Evolutionary conservation across 64 coral and sea anemone genomes (phyloP), one percentile per base, ranked within the genome.

Genomic region (Porites australiensis): DNA sequence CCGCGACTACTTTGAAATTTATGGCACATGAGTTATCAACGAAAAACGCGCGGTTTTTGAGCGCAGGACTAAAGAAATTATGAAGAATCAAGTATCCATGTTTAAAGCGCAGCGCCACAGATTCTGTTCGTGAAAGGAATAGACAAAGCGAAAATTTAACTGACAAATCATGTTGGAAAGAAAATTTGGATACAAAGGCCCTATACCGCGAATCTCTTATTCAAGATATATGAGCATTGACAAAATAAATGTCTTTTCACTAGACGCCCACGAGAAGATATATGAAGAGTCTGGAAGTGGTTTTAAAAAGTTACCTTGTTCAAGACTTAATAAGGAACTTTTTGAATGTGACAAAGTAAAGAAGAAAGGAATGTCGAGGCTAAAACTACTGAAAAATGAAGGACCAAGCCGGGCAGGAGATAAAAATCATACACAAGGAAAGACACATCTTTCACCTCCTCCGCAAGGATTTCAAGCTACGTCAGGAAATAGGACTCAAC

Each of bases 161-260:
- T 12, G 54, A 12, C 2, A 57, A 5, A 57, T 57, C 54, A 66
- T 64, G 59, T 22, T 68, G 16, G n/a, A 69, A 22, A 65, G 47
- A 50, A 68, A 43, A 50, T 46, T 45, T 48, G 62, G 81, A 50
- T 68, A 22, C 69, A 84, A 14, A 52, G 63, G 81, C 13, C 62
- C 16, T 50, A 13, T 84, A 49, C 62, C 46, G 9, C 81, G 60
- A 1, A 84, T 68, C 15, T 68, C 81, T 50, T 84, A 84, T 68
- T 84, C 81, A 51, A 67, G 81, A 10, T 51, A 84, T 84, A 68
- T 84, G 67, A 68, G 45, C 19, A 12, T 47, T 19, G 62, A 68
- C 63, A 68, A 84, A 61, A 45, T 50, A 8, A 50, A 52, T 2
- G 9, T 52, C 50, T 19, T 46, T 13, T 68, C 37, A 37, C 27